These are phyloP conservation scores for Notodonta ziczac DNA, from an alignment of 2,888 invertebrate genomes.

Conservation along the genomic window DNA sequence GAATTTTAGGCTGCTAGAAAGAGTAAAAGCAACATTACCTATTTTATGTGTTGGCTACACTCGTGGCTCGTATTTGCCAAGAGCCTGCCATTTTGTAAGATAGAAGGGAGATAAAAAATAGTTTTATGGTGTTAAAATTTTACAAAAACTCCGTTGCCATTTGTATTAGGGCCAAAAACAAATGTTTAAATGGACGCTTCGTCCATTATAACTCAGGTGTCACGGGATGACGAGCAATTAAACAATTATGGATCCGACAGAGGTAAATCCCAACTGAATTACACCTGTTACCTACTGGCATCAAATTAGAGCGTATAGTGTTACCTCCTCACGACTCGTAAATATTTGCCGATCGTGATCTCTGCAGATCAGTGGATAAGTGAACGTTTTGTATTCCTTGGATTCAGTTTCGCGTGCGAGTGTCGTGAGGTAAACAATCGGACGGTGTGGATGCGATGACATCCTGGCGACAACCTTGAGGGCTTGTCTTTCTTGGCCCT, in stretches of 20 bases:
- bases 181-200: constrained; percentile 96
- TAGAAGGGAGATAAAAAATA: constrained; percentile 85
- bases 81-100: constrained; percentile 85
- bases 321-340: constrained; percentile 72
- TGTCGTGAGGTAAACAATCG: constrained; percentile 76
- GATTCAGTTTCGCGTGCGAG: constrained; percentile 56
- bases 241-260: constrained; percentile 96
- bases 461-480: constrained; percentile 76
- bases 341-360: constrained; percentile 69
- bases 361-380: constrained; percentile 49
- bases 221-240: constrained; percentile 98
- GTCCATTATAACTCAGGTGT: constrained; percentile 99
- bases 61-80: constrained; percentile 78
- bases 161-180: constrained; percentile 80
- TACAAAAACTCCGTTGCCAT: constrained; percentile 79
- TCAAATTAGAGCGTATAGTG: constrained; percentile 81
- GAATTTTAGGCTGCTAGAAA: constrained; percentile 33
- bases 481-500: constrained; percentile 56
- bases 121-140: constrained; percentile 84
- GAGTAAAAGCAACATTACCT: constrained; percentile 45
- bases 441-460: constrained; percentile 75
- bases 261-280: constrained; percentile 89
- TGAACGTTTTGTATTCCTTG: constrained; percentile 43
- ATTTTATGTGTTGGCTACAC: constrained; percentile 65
- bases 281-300: constrained; percentile 81